Percentiles rank a stretch among this genome's conserved stretches.
phyloP scores from a whole-genome alignment of 2,113 vertebrate genomes.

The Calyptommatus sinebrachiatus region DNA sequence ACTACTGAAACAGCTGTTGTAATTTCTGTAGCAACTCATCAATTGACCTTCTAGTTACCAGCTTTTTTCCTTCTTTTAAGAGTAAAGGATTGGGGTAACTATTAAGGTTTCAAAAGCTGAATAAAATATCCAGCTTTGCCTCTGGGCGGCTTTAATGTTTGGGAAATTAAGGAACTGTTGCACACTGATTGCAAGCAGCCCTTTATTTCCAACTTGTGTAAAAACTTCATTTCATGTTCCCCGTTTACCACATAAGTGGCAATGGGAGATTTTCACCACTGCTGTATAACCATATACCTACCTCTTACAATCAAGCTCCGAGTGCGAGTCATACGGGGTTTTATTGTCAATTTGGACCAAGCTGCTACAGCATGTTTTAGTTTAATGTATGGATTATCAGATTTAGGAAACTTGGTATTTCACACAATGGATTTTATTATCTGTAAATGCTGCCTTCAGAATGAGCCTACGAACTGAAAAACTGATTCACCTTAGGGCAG shows the following conservation, averaged over 20 bases:
- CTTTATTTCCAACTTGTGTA: neutral
- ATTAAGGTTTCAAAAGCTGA: neutral
- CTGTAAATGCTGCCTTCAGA: conserved; percentile 9
- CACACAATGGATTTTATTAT: conserved; percentile 2
- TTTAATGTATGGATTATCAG: conserved; percentile 15
- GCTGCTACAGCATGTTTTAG: conserved; percentile 21
- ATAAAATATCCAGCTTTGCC: neutral
- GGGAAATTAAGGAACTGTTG: neutral
- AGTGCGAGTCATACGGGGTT: neutral
- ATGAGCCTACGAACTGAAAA: neutral
- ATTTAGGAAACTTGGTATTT: neutral
- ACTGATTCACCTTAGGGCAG: neutral
- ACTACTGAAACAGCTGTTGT: conserved; percentile 14
- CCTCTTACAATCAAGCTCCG: conserved; percentile 21
- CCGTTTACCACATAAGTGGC: neutral
- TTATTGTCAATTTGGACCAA: conserved; percentile 1
- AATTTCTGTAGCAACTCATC: neutral
- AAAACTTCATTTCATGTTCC: conserved; percentile 13
- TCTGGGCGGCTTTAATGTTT: conserved; percentile 1
- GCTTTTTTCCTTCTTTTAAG: neutral
- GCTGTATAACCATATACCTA: conserved; percentile 1
- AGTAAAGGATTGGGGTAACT: neutral
- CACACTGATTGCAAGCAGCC: neutral
- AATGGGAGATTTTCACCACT: neutral
- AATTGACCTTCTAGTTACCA: neutral